phyloP scores from a whole-genome alignment of 2,113 vertebrate genomes.

The Galbula dea region DNA sequence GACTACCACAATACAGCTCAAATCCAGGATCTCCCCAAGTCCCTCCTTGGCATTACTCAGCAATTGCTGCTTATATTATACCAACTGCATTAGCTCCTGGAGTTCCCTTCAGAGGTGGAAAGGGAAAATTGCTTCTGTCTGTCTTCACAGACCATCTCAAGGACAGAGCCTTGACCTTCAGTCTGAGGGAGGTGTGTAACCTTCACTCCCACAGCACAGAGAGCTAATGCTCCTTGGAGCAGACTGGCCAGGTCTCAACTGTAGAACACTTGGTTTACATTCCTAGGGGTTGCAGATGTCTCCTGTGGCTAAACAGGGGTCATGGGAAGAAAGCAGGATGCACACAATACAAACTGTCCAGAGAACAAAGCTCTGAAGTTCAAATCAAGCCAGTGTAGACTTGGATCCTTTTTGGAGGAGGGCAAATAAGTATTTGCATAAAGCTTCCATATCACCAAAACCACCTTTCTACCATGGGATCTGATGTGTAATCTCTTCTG shows the following conservation, averaged over 20 bases:
- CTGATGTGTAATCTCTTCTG: too few relatives aligned
- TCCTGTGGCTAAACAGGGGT: not conserved
- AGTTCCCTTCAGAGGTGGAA: not conserved
- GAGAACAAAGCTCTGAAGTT: not conserved
- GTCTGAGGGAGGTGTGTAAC: accelerated
- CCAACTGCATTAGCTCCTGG: not conserved
- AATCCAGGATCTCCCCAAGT: not conserved
- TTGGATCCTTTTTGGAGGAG: not conserved
- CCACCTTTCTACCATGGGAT: not conserved
- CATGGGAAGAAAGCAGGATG: not conserved
- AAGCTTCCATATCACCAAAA: not conserved
- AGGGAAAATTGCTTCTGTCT: not conserved
- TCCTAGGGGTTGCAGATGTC: accelerated
- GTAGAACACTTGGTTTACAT: not conserved
- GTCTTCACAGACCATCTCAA: not conserved
- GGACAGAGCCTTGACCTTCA: not conserved
- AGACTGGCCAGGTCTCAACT: not conserved
- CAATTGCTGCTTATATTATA: accelerated
- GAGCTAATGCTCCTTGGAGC: not conserved
- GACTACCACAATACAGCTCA: not conserved
- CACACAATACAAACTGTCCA: accelerated
- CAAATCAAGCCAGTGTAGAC: not conserved
- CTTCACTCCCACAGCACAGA: not conserved
- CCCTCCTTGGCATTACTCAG: not conserved
- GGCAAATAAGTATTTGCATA: not conserved